Percentiles rank a stretch among this genome's conserved stretches.
phyloP scores from a whole-genome alignment of 2,797 vertebrate genomes.

The Pipistrellus nathusii region DNA sequence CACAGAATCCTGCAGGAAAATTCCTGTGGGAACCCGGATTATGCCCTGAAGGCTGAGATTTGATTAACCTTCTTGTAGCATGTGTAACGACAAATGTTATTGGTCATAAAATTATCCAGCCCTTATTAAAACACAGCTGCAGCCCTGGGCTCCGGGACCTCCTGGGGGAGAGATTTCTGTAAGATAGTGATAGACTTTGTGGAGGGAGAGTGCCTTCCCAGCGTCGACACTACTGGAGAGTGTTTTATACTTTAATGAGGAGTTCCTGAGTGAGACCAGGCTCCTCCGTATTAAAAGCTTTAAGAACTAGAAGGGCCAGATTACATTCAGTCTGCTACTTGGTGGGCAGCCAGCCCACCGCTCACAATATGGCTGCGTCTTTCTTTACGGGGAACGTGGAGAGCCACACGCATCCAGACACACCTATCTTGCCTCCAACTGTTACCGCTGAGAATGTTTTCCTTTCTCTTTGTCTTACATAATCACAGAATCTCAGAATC shows the following conservation, averaged over 20 bases:
- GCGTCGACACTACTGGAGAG: slow-evolving; percentile 55
- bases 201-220: slow-evolving; percentile 72
- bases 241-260: slow-evolving; percentile 79
- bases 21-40: slow-evolving; percentile 75
- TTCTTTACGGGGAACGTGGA: slow-evolving; percentile 5
- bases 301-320: slow-evolving; percentile 70
- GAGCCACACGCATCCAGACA: background rate
- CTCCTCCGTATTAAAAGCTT: slow-evolving; percentile 75
- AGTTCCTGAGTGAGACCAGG: slow-evolving; percentile 81
- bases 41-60: slow-evolving; percentile 81
- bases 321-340: slow-evolving; percentile 76
- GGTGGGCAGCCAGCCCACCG: slow-evolving; percentile 68
- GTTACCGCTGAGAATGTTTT: background rate
- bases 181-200: slow-evolving; percentile 76
- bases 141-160: slow-evolving; percentile 78
- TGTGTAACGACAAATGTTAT: slow-evolving; percentile 84
- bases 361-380: slow-evolving; percentile 47
- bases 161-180: slow-evolving; percentile 82
- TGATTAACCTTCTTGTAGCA: slow-evolving; percentile 84
- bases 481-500: slow-evolving; percentile 23
- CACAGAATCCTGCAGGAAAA: slow-evolving; percentile 69
- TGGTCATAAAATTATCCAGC: slow-evolving; percentile 85
- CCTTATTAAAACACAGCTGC: slow-evolving; percentile 85
- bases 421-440: background rate
- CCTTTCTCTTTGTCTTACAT: slow-evolving; percentile 66